phyloP scores from a whole-genome alignment of 2,888 invertebrate genomes.

The Apeira syringaria region DNA sequence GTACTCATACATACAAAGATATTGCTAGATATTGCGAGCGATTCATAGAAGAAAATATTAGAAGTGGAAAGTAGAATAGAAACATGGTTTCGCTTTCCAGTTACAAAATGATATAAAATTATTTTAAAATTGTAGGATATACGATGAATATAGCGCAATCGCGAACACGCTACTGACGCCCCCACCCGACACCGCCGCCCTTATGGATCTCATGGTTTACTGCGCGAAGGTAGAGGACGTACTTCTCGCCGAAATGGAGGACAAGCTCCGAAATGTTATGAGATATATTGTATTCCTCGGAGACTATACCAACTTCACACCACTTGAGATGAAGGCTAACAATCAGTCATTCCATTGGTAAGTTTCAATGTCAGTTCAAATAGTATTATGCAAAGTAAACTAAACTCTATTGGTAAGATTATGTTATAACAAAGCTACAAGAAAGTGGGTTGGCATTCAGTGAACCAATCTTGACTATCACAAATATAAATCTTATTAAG shows the following conservation, averaged over 20 bases:
- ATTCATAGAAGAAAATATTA: too few relatives aligned
- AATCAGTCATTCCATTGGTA: constrained; percentile 94
- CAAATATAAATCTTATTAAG: too few relatives aligned
- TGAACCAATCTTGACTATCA: too few relatives aligned
- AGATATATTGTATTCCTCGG: constrained; percentile 92
- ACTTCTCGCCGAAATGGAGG: constrained; percentile 89
- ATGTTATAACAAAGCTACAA: too few relatives aligned
- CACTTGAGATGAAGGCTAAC: constrained; percentile 94
- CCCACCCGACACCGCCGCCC: constrained; percentile 92
- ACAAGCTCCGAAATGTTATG: constrained; percentile 86
- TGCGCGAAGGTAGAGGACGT: constrained; percentile 89
- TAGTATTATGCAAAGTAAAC: too few relatives aligned
- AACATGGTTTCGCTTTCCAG: too few relatives aligned
- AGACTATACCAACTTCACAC: constrained; percentile 91
- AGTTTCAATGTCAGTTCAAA: constrained; percentile 15
- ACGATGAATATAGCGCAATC: constrained; percentile 92
- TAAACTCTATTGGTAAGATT: too few relatives aligned
- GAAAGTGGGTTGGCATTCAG: too few relatives aligned
- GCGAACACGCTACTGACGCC: constrained; percentile 90
- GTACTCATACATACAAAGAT: too few relatives aligned
- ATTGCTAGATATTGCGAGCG: too few relatives aligned
- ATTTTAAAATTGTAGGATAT: constrained; percentile 85
- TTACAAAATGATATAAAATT: too few relatives aligned
- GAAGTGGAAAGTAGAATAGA: too few relatives aligned
- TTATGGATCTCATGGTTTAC: constrained; percentile 92